Evolutionary conservation across 2,888 invertebrate species (phyloP), one percentile per base, ranked within the genome.

Genomic region (Thyatira batis): DNA sequence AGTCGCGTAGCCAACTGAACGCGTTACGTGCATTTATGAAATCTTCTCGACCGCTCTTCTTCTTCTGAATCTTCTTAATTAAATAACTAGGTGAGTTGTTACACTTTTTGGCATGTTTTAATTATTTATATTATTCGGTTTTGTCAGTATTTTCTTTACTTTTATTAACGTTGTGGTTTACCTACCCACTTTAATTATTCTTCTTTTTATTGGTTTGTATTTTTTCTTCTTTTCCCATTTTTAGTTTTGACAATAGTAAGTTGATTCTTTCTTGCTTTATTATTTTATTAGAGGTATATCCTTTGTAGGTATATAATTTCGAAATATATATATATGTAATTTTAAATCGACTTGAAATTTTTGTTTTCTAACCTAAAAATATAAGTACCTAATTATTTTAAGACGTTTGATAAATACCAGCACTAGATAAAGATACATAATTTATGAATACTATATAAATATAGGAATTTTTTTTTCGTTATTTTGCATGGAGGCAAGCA

Each of bases 41-140:
- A 76, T 84, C 87, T 89, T 86, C 89, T 86, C 67, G 63, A 72
- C 79, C 68, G 67, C 72, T 83, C 81, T 85, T 81, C 82, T 87
- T 79, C 81, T 86, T 80, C 84, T 87, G 71, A 76, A 71, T 68
- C 83, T 76, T 78, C 75, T 63, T 69, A 53, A 58, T 59, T 63
- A 61, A 61, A 63, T 57, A 60, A 63, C 55, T 65, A 73, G 75
- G 77, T 78, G 77, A 67, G 81, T 78, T 70, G 51, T 53, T 44
- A 39, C 39, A 39, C n/a, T n/a, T n/a, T 39, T 39, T 17, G 39
- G 39, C 49, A 63, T 68, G 53, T 65, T 58, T n/a, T 60, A 61
- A 52, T 68, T 30, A 10, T 54, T 13, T 49, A 30, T 25, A 54
- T 49, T 17, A 5, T 17, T 20, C 45, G 61, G 57, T 57, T 65